A percentile compares a stretch with the other conserved stretches of the same genome.
phyloP scores from a whole-genome alignment of 35 echinoderm and acorn worm genomes.

The Eucidaris tribuloides region DNA sequence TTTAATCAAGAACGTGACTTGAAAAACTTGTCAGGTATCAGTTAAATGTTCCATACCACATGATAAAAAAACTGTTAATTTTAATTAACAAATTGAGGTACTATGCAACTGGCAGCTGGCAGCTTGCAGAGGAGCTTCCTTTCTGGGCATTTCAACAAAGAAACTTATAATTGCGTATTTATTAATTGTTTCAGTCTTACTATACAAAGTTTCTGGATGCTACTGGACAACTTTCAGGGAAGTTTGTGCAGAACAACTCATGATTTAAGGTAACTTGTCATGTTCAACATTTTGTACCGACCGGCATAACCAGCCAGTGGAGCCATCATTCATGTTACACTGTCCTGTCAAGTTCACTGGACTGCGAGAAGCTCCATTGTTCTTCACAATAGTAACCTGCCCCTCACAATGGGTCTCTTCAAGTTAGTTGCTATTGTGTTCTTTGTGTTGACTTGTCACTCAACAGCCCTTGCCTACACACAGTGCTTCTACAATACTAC shows the following conservation, averaged over 20 bases:
- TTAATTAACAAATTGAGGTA: no score
- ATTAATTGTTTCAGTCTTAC: no score
- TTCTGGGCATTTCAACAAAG: no score
- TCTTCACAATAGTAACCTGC: not conserved
- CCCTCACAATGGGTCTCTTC: not conserved
- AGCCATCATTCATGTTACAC: not conserved
- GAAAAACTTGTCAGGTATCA: no score
- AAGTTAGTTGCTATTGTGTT: not conserved
- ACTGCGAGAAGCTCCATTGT: not conserved
- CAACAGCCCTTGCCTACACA: not conserved
- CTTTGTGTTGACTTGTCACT: not conserved
- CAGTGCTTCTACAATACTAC: not conserved
- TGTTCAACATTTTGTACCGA: not conserved
- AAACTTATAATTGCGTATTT: no score
- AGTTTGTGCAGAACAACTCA: not conserved
- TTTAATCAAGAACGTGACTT: no score
- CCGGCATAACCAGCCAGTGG: not conserved
- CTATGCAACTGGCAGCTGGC: no score
- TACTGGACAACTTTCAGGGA: not conserved
- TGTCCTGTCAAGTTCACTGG: not conserved
- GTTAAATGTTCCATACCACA: no score
- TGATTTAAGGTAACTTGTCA: not conserved
- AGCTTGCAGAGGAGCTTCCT: no score
- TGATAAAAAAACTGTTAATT: no score
- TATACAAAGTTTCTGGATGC: no score